Evolutionary conservation across 2,797 vertebrate genomes (phyloP).

Genomic region (Arnoldichthys spilopterus): DNA sequence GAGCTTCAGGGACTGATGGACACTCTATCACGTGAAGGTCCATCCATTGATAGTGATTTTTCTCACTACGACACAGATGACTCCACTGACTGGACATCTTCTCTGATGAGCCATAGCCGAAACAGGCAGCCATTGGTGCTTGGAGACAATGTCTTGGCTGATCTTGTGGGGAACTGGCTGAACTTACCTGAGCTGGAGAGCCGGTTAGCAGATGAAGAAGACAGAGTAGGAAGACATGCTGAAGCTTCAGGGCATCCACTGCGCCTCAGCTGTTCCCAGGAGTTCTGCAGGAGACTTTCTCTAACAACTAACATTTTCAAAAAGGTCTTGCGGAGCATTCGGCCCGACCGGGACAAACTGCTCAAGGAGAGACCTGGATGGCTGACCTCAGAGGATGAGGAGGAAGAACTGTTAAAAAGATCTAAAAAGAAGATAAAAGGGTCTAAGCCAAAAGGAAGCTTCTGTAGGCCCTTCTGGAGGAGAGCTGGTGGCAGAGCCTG

Average conservation of each 20-base stretch:
- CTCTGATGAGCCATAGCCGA: slow-evolving; percentile 87
- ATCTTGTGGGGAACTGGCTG: slow-evolving; percentile 97
- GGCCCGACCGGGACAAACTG: slow-evolving; percentile 80
- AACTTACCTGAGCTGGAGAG: slow-evolving; percentile 84
- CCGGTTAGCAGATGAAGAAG: slow-evolving; percentile 31
- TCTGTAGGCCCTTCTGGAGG: slow-evolving; percentile 74
- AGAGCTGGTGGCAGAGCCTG: slow-evolving; percentile 46
- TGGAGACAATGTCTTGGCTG: slow-evolving; percentile 94
- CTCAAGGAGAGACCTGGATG: slow-evolving; percentile 83
- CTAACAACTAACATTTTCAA: slow-evolving; percentile 85
- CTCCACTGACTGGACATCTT: slow-evolving; percentile 90
- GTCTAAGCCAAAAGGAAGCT: slow-evolving; percentile 75
- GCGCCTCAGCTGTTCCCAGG: slow-evolving; percentile 69
- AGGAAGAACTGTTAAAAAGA: slow-evolving; percentile 73
- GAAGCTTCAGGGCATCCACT: slow-evolving; percentile 51
- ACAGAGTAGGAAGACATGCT: slow-evolving; percentile 34
- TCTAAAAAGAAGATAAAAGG: slow-evolving; percentile 70
- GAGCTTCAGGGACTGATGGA: slow-evolving; percentile 70
- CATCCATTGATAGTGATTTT: slow-evolving; percentile 84
- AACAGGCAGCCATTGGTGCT: slow-evolving; percentile 92
- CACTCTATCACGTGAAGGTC: slow-evolving; percentile 66
- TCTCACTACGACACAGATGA: slow-evolving; percentile 83
- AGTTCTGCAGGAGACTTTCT: slow-evolving; percentile 79
- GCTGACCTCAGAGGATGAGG: slow-evolving; percentile 68
- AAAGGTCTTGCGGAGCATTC: slow-evolving; percentile 82